These are phyloP conservation scores for Tinamus guttatus DNA, from an alignment of 2,113 vertebrate genomes.

Conservation along the genomic window DNA sequence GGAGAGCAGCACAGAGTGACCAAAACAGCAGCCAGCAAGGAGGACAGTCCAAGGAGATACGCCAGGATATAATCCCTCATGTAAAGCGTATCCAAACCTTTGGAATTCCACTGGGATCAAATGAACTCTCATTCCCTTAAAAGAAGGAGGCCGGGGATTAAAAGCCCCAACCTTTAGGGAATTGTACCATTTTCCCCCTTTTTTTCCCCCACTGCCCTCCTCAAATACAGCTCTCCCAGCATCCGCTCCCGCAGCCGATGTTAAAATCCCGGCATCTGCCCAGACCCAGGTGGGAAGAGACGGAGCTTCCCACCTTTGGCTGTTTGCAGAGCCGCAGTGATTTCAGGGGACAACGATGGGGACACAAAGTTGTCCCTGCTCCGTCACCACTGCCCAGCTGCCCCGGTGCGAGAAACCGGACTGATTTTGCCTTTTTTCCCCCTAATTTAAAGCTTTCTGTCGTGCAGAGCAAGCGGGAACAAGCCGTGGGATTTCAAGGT, in stretches of 20 bases:
- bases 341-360: background rate
- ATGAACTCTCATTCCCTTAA: too few species aligned
- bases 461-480: background rate
- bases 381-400: rapidly evolving
- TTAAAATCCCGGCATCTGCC: background rate
- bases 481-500: background rate
- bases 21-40: too few species aligned
- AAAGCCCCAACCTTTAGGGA: background rate
- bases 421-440: background rate
- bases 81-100: background rate
- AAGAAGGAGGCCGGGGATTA: too few species aligned
- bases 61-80: too few species aligned
- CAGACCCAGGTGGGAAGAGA: background rate
- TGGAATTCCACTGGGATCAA: too few species aligned
- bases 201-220: background rate
- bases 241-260: background rate
- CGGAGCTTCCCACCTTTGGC: background rate
- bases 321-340: background rate
- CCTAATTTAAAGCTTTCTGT: background rate
- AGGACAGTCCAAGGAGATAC: too few species aligned
- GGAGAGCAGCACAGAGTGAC: too few species aligned
- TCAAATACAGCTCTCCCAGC: background rate
- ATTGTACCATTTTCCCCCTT: too few species aligned
- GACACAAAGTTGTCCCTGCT: background rate
- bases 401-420: background rate